phyloP scores from a whole-genome alignment of 2,797 vertebrate genomes.

The Bradypodion pumilum region DNA sequence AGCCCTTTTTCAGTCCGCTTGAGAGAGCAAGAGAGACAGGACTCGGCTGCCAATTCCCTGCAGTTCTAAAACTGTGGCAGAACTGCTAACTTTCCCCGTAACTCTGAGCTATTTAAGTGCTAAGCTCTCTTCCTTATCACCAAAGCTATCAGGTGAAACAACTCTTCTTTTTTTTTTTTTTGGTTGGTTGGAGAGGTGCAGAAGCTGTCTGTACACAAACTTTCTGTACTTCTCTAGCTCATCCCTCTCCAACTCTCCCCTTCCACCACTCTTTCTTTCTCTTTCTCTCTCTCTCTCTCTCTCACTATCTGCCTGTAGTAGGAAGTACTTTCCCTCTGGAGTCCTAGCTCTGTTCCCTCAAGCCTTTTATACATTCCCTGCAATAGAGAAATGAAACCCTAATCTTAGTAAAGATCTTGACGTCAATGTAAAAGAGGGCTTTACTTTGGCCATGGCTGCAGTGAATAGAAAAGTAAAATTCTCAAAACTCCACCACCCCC shows the following conservation, averaged over 20 bases:
- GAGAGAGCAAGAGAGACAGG: constrained; percentile 59
- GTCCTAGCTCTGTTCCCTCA: constrained; percentile 76
- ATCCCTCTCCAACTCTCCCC: constrained; percentile 30
- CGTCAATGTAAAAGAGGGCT: constrained; percentile 87
- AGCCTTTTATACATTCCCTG: constrained; percentile 87
- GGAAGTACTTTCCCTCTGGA: constrained; percentile 80
- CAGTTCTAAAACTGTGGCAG: constrained; percentile 75
- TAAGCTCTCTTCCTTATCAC: constrained; percentile 65
- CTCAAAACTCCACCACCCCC: constrained; percentile 68
- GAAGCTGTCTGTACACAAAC: constrained; percentile 65
- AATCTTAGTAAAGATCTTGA: constrained; percentile 88
- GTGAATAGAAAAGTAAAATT: constrained; percentile 84
- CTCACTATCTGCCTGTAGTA: constrained; percentile 75
- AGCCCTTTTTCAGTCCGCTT: constrained; percentile 71
- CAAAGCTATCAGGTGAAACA: constrained; percentile 69
- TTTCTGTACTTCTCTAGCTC: constrained; percentile 62
- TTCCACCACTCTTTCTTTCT: constrained; percentile 66
- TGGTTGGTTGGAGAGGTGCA: background rate
- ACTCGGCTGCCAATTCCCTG: constrained; percentile 75
- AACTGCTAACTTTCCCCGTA: constrained; percentile 70
- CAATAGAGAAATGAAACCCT: constrained; percentile 87
- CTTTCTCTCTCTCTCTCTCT: constrained; percentile 35
- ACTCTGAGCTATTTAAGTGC: constrained; percentile 72
- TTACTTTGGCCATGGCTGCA: constrained; percentile 84
- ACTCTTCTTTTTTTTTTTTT: constrained; percentile 44